phyloP scores from a whole-genome alignment of 1,140 invertebrate genomes.

The Drosophila simulans region DNA sequence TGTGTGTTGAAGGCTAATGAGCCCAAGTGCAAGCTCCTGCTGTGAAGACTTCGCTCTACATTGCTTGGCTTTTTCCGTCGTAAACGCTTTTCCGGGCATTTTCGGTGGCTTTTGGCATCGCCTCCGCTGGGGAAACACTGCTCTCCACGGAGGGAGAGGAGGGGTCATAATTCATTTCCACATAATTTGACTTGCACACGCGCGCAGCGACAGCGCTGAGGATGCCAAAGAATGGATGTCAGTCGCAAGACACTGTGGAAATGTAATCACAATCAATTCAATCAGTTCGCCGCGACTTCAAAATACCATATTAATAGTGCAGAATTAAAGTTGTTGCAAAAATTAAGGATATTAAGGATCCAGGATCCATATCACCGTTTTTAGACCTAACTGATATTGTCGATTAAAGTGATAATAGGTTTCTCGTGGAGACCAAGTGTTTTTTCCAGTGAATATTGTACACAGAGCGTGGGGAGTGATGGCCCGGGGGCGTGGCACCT shows the following conservation, averaged over 20 bases:
- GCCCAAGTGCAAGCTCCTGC: slow-evolving; percentile 42
- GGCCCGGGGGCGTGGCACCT: slow-evolving; percentile 9
- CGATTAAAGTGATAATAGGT: too few species aligned
- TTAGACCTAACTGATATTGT: too few species aligned
- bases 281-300: neutral
- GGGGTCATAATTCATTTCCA: slow-evolving; percentile 74
- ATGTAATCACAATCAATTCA: neutral
- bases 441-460: slow-evolving; percentile 4
- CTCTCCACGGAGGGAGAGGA: slow-evolving; percentile 2
- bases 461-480: neutral
- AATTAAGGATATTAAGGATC: too few species aligned
- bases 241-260: slow-evolving; percentile 6
- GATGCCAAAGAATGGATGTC: slow-evolving; percentile 11
- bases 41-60: slow-evolving; percentile 35
- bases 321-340: too few species aligned
- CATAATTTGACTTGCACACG: slow-evolving; percentile 77
- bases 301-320: neutral
- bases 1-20: slow-evolving; percentile 22
- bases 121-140: neutral
- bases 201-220: slow-evolving; percentile 29
- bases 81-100: slow-evolving; percentile 40
- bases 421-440: too few species aligned
- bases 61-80: slow-evolving; percentile 23
- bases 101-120: slow-evolving; percentile 29
- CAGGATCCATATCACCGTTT: too few species aligned